Conservation (phyloP, 1,140 invertebrate species). For the Brachionus plicatilis region DNA sequence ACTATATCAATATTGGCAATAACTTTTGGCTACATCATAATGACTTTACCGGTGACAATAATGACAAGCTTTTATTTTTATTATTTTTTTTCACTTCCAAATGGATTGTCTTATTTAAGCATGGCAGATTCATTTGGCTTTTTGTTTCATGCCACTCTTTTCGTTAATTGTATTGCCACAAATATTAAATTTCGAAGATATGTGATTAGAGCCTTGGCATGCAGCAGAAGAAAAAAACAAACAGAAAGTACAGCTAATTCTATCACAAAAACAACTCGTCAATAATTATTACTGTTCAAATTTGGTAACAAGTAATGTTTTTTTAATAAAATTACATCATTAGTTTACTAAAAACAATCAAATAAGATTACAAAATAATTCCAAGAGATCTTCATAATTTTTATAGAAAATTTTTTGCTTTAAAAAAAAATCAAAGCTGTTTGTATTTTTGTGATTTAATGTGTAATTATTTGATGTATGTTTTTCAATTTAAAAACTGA, state of each 20-base stretch:
- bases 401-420: no score
- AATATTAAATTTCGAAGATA: conserved; percentile 14
- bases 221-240: neutral
- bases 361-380: no score
- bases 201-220: neutral
- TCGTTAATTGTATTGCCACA: neutral
- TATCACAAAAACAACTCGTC: no score
- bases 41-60: conserved; percentile 14
- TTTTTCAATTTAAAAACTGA: no score
- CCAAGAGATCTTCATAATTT: no score
- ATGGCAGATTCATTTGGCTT: neutral
- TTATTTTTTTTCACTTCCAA: neutral
- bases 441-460: no score
- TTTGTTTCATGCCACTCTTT: neutral
- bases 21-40: conserved; percentile 1
- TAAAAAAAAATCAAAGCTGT: no score
- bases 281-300: no score
- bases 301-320: no score
- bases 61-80: conserved; percentile 4
- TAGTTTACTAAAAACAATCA: no score
- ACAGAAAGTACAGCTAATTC: neutral
- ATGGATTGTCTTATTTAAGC: neutral
- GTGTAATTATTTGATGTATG: no score
- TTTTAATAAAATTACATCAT: no score
- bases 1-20: neutral